Evolutionary conservation across 1,140 invertebrate species (phyloP).

Genomic region (Hylaeus anthracinus): DNA sequence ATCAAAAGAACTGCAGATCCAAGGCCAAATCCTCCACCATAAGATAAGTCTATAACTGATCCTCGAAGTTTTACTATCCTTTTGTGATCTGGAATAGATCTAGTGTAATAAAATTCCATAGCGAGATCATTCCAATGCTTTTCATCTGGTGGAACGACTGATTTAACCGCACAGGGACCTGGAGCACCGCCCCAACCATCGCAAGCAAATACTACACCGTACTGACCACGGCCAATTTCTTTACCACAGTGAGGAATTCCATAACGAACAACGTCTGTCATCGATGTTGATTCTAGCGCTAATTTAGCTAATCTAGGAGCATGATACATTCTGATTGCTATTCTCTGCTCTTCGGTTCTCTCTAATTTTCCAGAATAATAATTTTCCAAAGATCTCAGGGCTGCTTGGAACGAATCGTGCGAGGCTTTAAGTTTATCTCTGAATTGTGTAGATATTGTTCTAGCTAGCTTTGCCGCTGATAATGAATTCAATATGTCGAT

Average conservation of each 20-base stretch:
- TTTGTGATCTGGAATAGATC: slow-evolving; percentile 92
- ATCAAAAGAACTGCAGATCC: slow-evolving; percentile 91
- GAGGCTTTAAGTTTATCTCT: slow-evolving; percentile 85
- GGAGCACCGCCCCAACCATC: slow-evolving; percentile 88
- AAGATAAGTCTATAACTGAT: slow-evolving; percentile 91
- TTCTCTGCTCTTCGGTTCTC: slow-evolving; percentile 90
- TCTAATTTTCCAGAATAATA: slow-evolving; percentile 88
- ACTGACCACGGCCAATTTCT: slow-evolving; percentile 94
- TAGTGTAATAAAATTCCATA: slow-evolving; percentile 95
- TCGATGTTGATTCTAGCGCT: slow-evolving; percentile 92
- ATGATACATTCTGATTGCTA: slow-evolving; percentile 89
- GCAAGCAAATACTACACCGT: slow-evolving; percentile 95
- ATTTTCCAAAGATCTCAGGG: slow-evolving; percentile 86
- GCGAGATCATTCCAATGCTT: slow-evolving; percentile 95
- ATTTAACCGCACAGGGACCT: slow-evolving; percentile 92
- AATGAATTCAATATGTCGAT: slow-evolving; percentile 88
- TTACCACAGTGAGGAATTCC: slow-evolving; percentile 89
- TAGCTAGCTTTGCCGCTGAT: slow-evolving; percentile 86
- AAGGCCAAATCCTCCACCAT: slow-evolving; percentile 82
- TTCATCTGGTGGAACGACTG: slow-evolving; percentile 94
- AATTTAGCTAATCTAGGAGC: slow-evolving; percentile 91
- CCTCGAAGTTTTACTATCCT: slow-evolving; percentile 91
- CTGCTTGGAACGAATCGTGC: slow-evolving; percentile 86
- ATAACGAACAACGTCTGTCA: slow-evolving; percentile 88
- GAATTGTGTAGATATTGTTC: slow-evolving; percentile 89